Base-by-base conservation (phyloP, 1,140 invertebrate genomes). In the Camponotus vicinus region DNA sequence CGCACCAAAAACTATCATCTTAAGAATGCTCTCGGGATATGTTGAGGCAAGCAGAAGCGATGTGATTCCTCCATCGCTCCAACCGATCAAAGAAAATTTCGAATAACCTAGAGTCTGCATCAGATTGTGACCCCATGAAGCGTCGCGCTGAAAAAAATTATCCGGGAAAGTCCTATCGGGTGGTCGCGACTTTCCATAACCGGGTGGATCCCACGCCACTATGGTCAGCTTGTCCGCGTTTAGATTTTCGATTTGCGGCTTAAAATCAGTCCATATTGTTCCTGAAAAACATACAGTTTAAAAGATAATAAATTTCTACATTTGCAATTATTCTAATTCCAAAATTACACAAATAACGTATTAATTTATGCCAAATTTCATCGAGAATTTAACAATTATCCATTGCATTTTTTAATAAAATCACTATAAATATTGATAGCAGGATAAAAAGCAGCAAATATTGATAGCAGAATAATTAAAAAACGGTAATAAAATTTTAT, bases 1-100 rank as follows among this genome's bases (percentile, higher is more conserved):
- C 0, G 96, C 95, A 27, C 98, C 98, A 97, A 97, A 97, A 37
- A 98, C 95, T 0, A 98, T 96, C 45, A 98, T 92, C 90, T 98
- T 98, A 3, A 96, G 94, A 0, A 99, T 95, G 27, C 94, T 94
- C 5, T 97, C 94, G 0, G 97, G 96, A 93, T 97, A 96, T 55
- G 96, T 96, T 0, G 97, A 97, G 13, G 98, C 97, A 6, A 98
- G 86, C 4, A 98, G 97, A 63, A 98, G 94, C 5, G 96, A 97
- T 8, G 97, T 97, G 55, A 97, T 98, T 3, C 97, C 98, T 61
- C 98, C 98, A 95, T 98, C 98, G 94, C 97, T 98, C 98, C 98
- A 99, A 0, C 98, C 98, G 40, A 98, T 85, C 0, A 98, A 88
- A 0, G 98, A 98, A 95, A 97, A 98, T 90, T 97, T 97, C 0